Percentiles rank a stretch among this genome's conserved stretches.
phyloP scores from a whole-genome alignment of 2,797 vertebrate species.

The Chelon labrosus region DNA sequence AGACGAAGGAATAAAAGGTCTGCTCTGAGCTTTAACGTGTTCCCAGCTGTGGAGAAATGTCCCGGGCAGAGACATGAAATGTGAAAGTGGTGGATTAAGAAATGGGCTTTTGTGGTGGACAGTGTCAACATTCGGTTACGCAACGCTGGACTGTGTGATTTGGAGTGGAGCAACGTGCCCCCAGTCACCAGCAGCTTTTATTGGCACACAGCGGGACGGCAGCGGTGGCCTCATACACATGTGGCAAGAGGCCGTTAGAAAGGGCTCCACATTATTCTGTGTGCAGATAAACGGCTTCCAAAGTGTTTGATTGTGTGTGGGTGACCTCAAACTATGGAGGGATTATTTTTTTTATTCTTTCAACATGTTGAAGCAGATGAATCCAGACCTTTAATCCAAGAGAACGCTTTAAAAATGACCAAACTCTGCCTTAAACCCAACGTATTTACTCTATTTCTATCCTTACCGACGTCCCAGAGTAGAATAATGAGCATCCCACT shows the following conservation, averaged over 20 bases:
- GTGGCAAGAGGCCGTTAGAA: constrained; percentile 1
- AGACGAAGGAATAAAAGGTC: background rate
- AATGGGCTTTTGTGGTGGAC: constrained; percentile 15
- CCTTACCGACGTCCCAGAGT: no score
- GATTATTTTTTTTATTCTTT: no score
- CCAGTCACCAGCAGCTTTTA: constrained; percentile 25
- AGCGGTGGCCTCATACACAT: constrained; percentile 3
- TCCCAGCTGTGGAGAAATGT: background rate
- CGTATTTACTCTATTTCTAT: no score
- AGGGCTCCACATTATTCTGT: no score
- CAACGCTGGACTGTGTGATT: constrained; percentile 25
- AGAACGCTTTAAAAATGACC: no score
- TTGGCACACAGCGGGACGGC: constrained; percentile 42
- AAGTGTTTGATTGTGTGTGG: no score
- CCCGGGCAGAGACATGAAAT: background rate
- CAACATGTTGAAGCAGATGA: no score
- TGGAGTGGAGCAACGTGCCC: constrained; percentile 18
- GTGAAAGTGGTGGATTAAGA: constrained; percentile 8
- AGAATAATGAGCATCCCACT: background rate
- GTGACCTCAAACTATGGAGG: no score
- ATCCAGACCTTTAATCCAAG: no score
- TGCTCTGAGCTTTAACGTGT: no score
- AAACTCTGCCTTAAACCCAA: no score
- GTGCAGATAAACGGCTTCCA: no score
- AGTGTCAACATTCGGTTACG: constrained; percentile 35